phyloP scores from a whole-genome alignment of 2,888 invertebrate genomes.

The Panzeria rudis region DNA sequence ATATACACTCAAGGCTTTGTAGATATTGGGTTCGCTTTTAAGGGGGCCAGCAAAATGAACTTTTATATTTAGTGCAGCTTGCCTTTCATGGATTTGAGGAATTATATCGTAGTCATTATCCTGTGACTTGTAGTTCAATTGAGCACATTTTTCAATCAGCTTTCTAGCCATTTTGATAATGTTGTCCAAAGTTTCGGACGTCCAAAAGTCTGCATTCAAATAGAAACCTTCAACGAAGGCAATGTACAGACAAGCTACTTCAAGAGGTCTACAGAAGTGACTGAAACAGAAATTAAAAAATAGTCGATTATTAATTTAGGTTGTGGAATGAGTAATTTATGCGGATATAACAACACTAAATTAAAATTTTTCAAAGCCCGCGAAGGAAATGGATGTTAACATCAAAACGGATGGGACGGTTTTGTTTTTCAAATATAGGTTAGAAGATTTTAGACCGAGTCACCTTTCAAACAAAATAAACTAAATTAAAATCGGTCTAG shows the following conservation, averaged over 20 bases:
- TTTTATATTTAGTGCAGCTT: constrained; percentile 77
- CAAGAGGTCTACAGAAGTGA: constrained; percentile 76
- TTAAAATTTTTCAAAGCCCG: too few relatives aligned
- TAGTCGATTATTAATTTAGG: not conserved
- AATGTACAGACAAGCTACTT: constrained; percentile 79
- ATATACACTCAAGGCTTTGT: constrained; percentile 78
- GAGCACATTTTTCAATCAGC: constrained; percentile 75
- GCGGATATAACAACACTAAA: too few relatives aligned
- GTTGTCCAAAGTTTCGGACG: constrained; percentile 77
- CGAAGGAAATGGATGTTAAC: too few relatives aligned
- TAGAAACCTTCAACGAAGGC: constrained; percentile 80
- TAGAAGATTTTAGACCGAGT: too few relatives aligned
- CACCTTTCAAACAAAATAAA: too few relatives aligned
- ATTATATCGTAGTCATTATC: constrained; percentile 79
- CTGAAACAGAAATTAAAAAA: constrained; percentile 58
- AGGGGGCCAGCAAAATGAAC: constrained; percentile 78
- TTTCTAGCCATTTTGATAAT: constrained; percentile 77
- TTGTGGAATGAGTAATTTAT: not conserved
- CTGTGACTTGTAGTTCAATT: constrained; percentile 75
- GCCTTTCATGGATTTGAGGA: constrained; percentile 77
- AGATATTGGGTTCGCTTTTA: constrained; percentile 79
- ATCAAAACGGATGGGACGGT: too few relatives aligned
- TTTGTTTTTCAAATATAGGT: too few relatives aligned
- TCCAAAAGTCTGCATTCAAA: constrained; percentile 80
- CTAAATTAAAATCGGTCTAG: too few relatives aligned